Evolutionary conservation across 2,888 invertebrate genomes (phyloP).

Genomic region (Zootermopsis nevadensis): DNA sequence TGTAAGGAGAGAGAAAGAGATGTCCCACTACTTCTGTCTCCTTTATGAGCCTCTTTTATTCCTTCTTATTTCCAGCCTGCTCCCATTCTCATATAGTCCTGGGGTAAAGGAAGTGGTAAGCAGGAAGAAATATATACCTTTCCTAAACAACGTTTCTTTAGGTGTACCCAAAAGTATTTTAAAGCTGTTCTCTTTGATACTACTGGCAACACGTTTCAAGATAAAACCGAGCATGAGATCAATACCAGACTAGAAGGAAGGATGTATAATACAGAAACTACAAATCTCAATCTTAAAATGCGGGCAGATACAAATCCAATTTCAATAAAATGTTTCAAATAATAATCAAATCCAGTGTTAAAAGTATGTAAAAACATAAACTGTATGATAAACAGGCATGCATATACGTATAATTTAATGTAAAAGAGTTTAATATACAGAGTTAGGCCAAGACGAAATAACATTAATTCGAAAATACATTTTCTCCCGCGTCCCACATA

Average conservation of each 20-base stretch:
- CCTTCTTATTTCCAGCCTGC: constrained; percentile 34
- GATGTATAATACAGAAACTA: too few relatives aligned
- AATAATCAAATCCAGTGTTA: too few relatives aligned
- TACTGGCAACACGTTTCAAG: neutral
- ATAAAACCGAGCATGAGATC: neutral
- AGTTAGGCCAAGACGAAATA: too few relatives aligned
- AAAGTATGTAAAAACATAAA: too few relatives aligned
- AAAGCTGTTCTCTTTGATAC: neutral
- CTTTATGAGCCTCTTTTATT: constrained; percentile 36
- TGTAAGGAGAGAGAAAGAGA: constrained; percentile 40
- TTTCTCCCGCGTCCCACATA: too few relatives aligned
- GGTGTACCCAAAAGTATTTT: constrained; percentile 7
- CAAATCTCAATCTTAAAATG: too few relatives aligned
- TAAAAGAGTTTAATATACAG: too few relatives aligned
- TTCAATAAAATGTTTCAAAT: too few relatives aligned
- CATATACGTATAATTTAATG: too few relatives aligned
- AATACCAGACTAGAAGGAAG: neutral
- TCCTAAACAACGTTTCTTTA: constrained; percentile 8
- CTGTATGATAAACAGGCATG: too few relatives aligned
- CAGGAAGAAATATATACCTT: constrained; percentile 12
- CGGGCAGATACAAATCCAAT: too few relatives aligned
- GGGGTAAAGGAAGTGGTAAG: constrained; percentile 27
- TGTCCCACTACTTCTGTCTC: constrained; percentile 33
- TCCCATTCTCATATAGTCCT: constrained; percentile 20
- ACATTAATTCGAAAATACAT: too few relatives aligned